These are phyloP conservation scores for Stictonetta naevosa DNA, from an alignment of 2,113 vertebrate species.

Conservation along the genomic window DNA sequence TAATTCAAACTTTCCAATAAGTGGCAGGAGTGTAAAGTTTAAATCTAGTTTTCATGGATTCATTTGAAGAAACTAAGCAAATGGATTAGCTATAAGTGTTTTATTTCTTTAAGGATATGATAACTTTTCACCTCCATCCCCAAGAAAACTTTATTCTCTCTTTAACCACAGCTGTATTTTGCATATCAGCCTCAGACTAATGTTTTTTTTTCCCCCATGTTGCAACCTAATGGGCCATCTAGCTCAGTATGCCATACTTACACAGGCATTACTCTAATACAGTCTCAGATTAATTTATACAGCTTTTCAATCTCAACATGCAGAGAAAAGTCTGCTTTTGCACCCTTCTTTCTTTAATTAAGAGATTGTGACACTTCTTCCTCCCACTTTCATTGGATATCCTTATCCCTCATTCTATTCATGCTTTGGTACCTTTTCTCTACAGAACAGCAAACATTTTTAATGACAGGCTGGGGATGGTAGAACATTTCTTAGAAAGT, in stretches of 20 bases:
- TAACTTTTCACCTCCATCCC: background rate
- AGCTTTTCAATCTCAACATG: background rate
- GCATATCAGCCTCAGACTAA: background rate
- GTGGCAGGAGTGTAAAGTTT: background rate
- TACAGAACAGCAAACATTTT: background rate
- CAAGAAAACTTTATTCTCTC: background rate
- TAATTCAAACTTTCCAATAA: background rate
- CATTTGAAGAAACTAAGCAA: background rate
- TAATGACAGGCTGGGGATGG: background rate
- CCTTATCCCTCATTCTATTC: background rate
- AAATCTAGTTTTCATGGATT: background rate
- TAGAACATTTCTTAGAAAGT: background rate
- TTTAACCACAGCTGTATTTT: background rate
- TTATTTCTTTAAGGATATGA: background rate
- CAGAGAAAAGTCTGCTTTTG: background rate
- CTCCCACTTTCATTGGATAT: background rate
- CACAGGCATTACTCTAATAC: background rate
- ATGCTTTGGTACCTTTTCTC: background rate
- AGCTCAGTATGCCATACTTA: fast-evolving
- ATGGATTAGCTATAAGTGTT: background rate
- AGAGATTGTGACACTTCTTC: background rate
- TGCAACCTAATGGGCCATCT: background rate
- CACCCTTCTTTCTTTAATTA: background rate
- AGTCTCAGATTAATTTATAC: background rate
- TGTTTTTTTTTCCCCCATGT: background rate